These are phyloP conservation scores for Galerucella pusilla DNA, from an alignment of 2,888 invertebrate species.

Conservation along the genomic window DNA sequence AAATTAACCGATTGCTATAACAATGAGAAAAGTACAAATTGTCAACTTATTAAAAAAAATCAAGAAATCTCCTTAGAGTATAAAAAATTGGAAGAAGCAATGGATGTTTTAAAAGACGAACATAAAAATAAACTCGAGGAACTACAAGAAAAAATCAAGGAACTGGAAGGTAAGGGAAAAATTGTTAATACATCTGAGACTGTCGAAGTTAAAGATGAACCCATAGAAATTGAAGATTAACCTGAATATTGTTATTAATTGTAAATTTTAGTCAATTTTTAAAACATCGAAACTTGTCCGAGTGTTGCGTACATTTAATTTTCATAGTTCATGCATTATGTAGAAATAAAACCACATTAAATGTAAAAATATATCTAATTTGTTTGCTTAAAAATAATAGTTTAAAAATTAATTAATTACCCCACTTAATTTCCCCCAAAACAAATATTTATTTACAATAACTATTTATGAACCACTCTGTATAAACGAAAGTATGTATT, in stretches of 20 bases:
- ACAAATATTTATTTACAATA: too few relatives aligned
- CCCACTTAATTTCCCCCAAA: too few relatives aligned
- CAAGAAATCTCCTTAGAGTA: conserved; percentile 29
- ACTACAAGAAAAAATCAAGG: conserved; percentile 13
- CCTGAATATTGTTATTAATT: neutral
- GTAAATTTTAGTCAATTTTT: too few relatives aligned
- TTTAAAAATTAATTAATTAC: too few relatives aligned
- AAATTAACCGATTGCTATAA: conserved; percentile 35
- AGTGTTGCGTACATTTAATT: too few relatives aligned
- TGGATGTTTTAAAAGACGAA: conserved; percentile 20
- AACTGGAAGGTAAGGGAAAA: conserved; percentile 20
- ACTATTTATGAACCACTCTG: too few relatives aligned
- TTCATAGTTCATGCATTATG: too few relatives aligned
- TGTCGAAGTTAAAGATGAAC: conserved; percentile 37
- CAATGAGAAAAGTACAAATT: conserved; percentile 40
- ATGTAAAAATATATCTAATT: too few relatives aligned
- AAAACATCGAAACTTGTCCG: too few relatives aligned
- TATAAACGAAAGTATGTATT: too few relatives aligned
- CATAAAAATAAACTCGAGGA: conserved; percentile 7
- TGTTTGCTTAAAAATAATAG: too few relatives aligned
- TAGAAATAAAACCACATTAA: too few relatives aligned
- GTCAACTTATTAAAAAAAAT: conserved; percentile 42
- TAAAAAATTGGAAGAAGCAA: conserved; percentile 25
- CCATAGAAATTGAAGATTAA: conserved; percentile 36
- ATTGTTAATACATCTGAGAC: conserved; percentile 3